Conservation (phyloP, 2,797 vertebrate genomes). For the Peromyscus melanophrys region DNA sequence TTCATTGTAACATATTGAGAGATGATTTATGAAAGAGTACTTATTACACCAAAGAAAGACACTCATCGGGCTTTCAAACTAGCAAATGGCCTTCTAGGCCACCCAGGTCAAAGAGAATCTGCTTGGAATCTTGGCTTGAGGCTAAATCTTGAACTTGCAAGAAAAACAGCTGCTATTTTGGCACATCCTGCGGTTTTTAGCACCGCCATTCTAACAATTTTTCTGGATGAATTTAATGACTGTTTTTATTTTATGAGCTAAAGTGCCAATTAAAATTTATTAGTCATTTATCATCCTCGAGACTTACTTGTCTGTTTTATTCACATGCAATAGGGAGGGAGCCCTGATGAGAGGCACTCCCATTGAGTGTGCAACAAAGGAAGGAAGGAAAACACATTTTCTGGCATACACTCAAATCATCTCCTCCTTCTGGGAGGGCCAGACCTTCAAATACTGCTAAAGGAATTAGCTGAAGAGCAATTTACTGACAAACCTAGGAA, state of each 20-base stretch:
- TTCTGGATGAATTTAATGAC: slow-evolving; percentile 80
- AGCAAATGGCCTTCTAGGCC: not conserved
- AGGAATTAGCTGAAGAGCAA: slow-evolving; percentile 54
- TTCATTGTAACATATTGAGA: slow-evolving; percentile 18
- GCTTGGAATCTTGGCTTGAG: not conserved
- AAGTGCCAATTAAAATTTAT: slow-evolving; percentile 83
- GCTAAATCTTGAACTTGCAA: slow-evolving; percentile 25
- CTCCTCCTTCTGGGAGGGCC: slow-evolving; percentile 37
- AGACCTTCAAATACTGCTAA: slow-evolving; percentile 33
- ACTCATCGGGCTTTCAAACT: slow-evolving; percentile 29
- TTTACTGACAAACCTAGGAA: slow-evolving; percentile 44
- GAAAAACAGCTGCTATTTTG: slow-evolving; percentile 69
- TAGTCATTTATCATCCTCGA: slow-evolving; percentile 83
- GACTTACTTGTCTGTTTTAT: slow-evolving; percentile 70
- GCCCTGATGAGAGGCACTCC: slow-evolving; percentile 56
- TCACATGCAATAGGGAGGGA: slow-evolving; percentile 66
- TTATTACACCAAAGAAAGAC: slow-evolving; percentile 30
- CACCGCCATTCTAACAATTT: slow-evolving; percentile 70
- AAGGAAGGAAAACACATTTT: slow-evolving; percentile 60
- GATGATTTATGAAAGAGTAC: not conserved
- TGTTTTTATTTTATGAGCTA: slow-evolving; percentile 80
- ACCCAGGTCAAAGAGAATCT: not conserved
- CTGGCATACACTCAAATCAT: slow-evolving; percentile 66
- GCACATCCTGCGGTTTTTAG: slow-evolving; percentile 57
- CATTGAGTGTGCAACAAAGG: slow-evolving; percentile 44